phyloP scores from a whole-genome alignment of 2,797 vertebrate species.

The Serranus cabrilla region DNA sequence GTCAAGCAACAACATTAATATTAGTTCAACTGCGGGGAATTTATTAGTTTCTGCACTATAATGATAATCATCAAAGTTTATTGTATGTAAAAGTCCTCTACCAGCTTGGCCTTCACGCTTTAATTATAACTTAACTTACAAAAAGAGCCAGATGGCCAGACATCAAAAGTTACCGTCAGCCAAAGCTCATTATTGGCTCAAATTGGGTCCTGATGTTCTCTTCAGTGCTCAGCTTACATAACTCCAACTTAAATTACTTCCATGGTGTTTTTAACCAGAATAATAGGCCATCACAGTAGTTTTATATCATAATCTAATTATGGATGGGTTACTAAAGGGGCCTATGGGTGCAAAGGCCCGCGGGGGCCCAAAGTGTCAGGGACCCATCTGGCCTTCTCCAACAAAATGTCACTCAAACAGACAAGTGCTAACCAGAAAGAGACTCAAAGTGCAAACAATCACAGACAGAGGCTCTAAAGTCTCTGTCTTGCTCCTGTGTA shows the following conservation, averaged over 20 bases:
- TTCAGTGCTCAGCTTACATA: conserved; percentile 30
- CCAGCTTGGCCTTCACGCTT: conserved; percentile 32
- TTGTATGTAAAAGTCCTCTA: conserved; percentile 17
- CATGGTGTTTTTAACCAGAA: conserved; percentile 16
- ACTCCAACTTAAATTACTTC: conserved; percentile 21
- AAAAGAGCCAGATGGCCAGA: conserved; percentile 35
- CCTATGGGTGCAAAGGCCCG: too few species aligned
- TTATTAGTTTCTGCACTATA: conserved; percentile 16
- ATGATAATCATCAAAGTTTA: conserved; percentile 16
- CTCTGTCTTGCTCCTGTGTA: too few species aligned
- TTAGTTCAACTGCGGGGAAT: conserved; percentile 15
- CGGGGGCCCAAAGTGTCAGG: too few species aligned
- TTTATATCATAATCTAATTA: conserved; percentile 12
- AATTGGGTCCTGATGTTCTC: conserved; percentile 45
- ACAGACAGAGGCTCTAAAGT: too few species aligned
- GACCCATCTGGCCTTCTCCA: too few species aligned
- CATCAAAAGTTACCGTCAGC: conserved; percentile 36
- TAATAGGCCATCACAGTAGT: conserved; percentile 8
- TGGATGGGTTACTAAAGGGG: too few species aligned
- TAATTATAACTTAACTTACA: conserved; percentile 26
- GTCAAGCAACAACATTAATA: neutral
- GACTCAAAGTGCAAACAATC: too few species aligned
- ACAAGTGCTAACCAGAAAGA: too few species aligned
- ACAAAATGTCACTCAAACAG: too few species aligned
- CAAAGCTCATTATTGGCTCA: conserved; percentile 42